Conservation (phyloP, 2,113 vertebrate species). For the Nothoprocta pentlandii region DNA sequence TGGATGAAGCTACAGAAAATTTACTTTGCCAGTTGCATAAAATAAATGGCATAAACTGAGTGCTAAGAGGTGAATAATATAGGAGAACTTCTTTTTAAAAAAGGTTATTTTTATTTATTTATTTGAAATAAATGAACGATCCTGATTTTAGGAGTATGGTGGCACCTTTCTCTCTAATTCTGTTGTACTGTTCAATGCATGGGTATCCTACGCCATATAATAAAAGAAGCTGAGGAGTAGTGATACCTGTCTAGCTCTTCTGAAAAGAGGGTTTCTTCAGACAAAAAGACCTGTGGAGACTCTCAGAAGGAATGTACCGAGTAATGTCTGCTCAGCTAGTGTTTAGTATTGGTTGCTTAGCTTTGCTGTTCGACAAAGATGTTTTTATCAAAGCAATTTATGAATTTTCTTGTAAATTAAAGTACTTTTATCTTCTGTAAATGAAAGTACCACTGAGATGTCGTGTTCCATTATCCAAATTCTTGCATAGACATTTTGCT, state of each 20-base stretch:
- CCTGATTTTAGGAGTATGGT: not conserved
- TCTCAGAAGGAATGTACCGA: not conserved
- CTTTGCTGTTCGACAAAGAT: not conserved
- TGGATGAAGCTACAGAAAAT: not conserved
- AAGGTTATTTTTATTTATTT: not conserved
- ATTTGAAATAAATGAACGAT: not conserved
- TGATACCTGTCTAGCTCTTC: not conserved
- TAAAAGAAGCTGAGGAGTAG: not conserved
- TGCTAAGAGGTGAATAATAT: not conserved
- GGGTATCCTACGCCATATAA: fast-evolving
- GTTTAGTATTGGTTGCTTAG: not conserved
- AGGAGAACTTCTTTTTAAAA: not conserved
- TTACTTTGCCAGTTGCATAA: not conserved
- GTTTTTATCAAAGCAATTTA: not conserved
- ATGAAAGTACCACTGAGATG: not conserved
- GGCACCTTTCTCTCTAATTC: fast-evolving
- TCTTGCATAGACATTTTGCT: not conserved
- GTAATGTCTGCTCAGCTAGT: not conserved
- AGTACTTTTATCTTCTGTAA: not conserved
- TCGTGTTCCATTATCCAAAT: not conserved
- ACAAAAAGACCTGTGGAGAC: not conserved
- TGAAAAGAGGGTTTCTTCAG: not conserved
- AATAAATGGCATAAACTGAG: not conserved
- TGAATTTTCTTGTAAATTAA: not conserved
- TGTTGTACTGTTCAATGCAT: not conserved